phyloP scores from a whole-genome alignment of 2,797 vertebrate genomes.

The Carapus acus region DNA sequence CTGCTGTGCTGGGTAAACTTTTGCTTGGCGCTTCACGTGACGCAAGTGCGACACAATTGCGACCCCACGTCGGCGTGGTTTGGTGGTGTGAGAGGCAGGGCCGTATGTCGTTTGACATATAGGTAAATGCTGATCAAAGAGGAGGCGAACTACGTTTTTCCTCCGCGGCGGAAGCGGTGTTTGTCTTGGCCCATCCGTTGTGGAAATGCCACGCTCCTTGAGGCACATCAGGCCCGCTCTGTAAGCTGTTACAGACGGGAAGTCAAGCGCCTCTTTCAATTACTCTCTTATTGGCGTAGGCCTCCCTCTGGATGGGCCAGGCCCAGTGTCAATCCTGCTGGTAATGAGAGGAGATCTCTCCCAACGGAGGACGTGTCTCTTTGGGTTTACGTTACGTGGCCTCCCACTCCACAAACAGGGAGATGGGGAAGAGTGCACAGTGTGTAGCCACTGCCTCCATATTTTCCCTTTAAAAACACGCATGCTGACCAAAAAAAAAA shows the following conservation, averaged over 20 bases:
- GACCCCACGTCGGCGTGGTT: conserved; percentile 15
- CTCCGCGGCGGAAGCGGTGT: conserved; percentile 48
- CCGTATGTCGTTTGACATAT: conserved; percentile 14
- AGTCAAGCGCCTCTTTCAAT: conserved; percentile 74
- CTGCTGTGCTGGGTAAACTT: conserved; percentile 21
- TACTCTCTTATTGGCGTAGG: conserved; percentile 69
- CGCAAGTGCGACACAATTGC: conserved; percentile 29
- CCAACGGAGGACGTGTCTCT: conserved; percentile 65
- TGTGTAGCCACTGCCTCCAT: conserved; percentile 8
- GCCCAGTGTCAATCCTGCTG: conserved; percentile 66
- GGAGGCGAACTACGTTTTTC: conserved; percentile 25
- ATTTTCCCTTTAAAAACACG: conserved; percentile 11
- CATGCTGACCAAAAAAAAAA: conserved; percentile 9
- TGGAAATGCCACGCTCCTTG: conserved; percentile 57
- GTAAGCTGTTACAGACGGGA: conserved; percentile 64
- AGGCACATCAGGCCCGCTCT: conserved; percentile 58
- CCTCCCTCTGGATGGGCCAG: conserved; percentile 64
- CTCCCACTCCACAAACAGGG: conserved; percentile 61
- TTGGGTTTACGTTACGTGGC: conserved; percentile 64
- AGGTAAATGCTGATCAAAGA: conserved; percentile 17
- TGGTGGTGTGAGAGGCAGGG: conserved; percentile 25
- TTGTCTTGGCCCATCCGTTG: conserved; percentile 67
- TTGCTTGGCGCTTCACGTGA: conserved; percentile 4
- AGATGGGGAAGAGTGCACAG: conserved; percentile 16
- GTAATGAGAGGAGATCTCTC: conserved; percentile 74